Evolutionary conservation across 2,113 vertebrate genomes (phyloP).

Genomic region (Todiramphus saurophagus): DNA sequence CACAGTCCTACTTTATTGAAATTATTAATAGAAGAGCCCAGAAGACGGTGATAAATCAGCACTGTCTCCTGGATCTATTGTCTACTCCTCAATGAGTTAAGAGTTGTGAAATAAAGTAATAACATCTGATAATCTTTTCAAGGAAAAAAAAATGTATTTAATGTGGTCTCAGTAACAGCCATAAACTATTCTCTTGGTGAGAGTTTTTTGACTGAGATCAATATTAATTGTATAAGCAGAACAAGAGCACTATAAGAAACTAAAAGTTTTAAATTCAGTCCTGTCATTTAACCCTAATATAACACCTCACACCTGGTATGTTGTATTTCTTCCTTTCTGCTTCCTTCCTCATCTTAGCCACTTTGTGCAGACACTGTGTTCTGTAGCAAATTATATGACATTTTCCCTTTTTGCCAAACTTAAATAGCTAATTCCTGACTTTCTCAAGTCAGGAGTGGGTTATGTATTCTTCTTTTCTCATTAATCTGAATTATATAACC

Average conservation of each 20-base stretch:
- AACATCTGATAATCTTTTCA: not conserved
- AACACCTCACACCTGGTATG: not conserved
- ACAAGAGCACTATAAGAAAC: not conserved
- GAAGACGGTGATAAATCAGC: not conserved
- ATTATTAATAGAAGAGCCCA: not conserved
- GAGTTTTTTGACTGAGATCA: not conserved
- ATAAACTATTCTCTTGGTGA: not conserved
- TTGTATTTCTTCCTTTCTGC: not conserved
- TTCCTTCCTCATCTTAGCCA: not conserved
- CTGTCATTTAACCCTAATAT: not conserved
- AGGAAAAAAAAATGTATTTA: not conserved
- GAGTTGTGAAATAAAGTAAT: not conserved
- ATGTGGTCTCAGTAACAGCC: not conserved
- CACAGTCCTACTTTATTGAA: not conserved
- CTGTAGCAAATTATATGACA: not conserved
- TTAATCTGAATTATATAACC: not conserved
- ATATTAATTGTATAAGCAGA: not conserved
- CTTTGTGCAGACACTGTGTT: not conserved
- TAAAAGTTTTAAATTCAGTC: not conserved
- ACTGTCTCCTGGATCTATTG: not conserved
- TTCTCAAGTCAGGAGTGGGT: not conserved
- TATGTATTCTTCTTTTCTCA: not conserved
- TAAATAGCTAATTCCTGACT: not conserved
- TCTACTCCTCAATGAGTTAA: not conserved
- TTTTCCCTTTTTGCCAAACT: not conserved